These are phyloP conservation scores for Vespertilio murinus DNA, from an alignment of 2,797 vertebrate genomes.

Conservation along the genomic window DNA sequence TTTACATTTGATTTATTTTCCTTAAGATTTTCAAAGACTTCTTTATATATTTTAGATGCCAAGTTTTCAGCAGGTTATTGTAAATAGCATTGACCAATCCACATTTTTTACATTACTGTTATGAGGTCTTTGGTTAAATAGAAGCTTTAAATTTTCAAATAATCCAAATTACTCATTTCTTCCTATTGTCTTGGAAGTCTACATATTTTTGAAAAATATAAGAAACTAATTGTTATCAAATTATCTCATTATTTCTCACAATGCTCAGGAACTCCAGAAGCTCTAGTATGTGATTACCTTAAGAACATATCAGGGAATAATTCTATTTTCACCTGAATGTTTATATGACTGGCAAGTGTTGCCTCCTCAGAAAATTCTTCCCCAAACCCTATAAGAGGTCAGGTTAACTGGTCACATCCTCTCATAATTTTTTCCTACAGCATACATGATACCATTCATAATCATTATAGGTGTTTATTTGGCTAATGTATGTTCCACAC, in stretches of 20 bases:
- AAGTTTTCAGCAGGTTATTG: neutral
- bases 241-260: neutral
- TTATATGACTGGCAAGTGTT: neutral
- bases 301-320: neutral
- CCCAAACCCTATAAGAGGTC: neutral
- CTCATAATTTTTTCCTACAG: neutral
- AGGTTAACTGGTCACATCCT: neutral
- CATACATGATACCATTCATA: neutral
- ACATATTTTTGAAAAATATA: neutral
- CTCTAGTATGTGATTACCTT: neutral
- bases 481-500: neutral
- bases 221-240: neutral
- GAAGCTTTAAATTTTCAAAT: conserved; percentile 22
- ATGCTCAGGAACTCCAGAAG: neutral
- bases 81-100: neutral
- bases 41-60: neutral
- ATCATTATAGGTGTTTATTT: neutral
- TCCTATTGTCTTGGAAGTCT: neutral
- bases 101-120: neutral
- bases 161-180: neutral
- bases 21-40: neutral
- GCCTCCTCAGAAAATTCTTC: neutral
- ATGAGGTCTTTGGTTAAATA: neutral
- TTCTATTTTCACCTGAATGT: neutral
- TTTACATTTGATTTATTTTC: neutral